Conservation (phyloP, 2,888 invertebrate species). For the Orchestes rusci region DNA sequence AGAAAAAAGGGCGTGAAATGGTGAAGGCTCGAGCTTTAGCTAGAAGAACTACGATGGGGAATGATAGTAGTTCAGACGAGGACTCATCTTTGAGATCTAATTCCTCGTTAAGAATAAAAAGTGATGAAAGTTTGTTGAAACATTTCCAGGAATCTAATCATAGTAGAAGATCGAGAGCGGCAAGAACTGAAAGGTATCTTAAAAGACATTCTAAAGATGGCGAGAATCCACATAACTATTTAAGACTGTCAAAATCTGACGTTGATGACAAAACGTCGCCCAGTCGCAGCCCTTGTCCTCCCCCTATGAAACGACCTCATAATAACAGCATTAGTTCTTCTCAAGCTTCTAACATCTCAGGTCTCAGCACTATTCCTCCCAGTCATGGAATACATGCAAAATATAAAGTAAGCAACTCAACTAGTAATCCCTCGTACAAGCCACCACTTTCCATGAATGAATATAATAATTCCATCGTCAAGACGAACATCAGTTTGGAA, state of each 20-base stretch:
- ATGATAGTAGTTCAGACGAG: slow-evolving; percentile 65
- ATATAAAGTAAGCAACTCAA: slow-evolving; percentile 36
- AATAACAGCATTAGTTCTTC: slow-evolving; percentile 28
- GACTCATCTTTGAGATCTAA: slow-evolving; percentile 63
- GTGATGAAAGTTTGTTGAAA: slow-evolving; percentile 55
- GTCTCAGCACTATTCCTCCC: slow-evolving; percentile 41
- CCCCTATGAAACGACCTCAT: slow-evolving; percentile 14
- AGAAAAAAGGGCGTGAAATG: slow-evolving; percentile 52
- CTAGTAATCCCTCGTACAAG: slow-evolving; percentile 36
- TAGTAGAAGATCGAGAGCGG: slow-evolving; percentile 61
- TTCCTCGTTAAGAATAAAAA: slow-evolving; percentile 59
- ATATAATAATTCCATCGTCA: slow-evolving; percentile 31
- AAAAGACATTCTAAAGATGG: slow-evolving; percentile 68
- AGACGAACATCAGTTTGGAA: slow-evolving; percentile 12
- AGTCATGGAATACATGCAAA: slow-evolving; percentile 27
- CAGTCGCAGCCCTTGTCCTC: slow-evolving; percentile 33
- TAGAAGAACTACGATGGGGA: slow-evolving; percentile 51
- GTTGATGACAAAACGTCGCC: slow-evolving; percentile 35
- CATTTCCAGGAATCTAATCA: slow-evolving; percentile 45
- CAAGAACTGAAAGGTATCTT: slow-evolving; percentile 73
- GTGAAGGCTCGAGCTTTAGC: slow-evolving; percentile 63
- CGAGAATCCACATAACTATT: slow-evolving; percentile 46
- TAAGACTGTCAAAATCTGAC: slow-evolving; percentile 37
- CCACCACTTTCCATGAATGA: slow-evolving; percentile 37
- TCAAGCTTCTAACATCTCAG: slow-evolving; percentile 34